Percentiles rank a stretch among this genome's conserved stretches.
phyloP scores from a whole-genome alignment of 2,113 vertebrate genomes.

The Mormyrus lacerda region DNA sequence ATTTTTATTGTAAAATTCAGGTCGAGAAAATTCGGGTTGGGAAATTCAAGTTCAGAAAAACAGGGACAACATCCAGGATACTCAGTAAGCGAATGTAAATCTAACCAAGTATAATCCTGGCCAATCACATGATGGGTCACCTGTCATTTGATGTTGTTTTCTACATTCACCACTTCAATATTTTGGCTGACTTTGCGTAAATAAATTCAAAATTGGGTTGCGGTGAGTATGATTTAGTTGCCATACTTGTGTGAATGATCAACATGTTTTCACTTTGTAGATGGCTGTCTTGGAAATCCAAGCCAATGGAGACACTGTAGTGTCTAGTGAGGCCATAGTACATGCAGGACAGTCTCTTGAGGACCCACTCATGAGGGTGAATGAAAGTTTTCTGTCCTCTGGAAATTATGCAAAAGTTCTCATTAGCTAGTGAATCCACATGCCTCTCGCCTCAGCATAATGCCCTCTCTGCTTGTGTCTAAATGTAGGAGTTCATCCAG shows the following conservation, averaged over 20 bases:
- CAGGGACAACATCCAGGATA: too few relatives aligned
- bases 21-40: too few relatives aligned
- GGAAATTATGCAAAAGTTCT: background rate
- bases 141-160: too few relatives aligned
- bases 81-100: too few relatives aligned
- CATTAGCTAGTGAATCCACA: background rate
- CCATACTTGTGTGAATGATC: background rate
- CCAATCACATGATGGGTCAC: too few relatives aligned
- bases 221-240: too few relatives aligned
- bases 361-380: conserved; percentile 87
- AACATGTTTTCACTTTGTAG: conserved; percentile 32
- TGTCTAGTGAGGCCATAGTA: conserved; percentile 79
- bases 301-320: conserved; percentile 77
- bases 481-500: conserved; percentile 82
- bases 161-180: too few relatives aligned
- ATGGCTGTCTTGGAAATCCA: conserved; percentile 86
- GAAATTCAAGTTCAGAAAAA: too few relatives aligned
- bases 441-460: background rate
- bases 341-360: conserved; percentile 77
- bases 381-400: conserved; percentile 20
- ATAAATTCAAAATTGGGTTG: too few relatives aligned
- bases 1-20: too few relatives aligned
- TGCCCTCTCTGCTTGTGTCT: background rate
- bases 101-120: too few relatives aligned
- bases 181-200: too few relatives aligned